Conservation (phyloP, 2,113 vertebrate genomes). For the Chaetura pelagica region DNA sequence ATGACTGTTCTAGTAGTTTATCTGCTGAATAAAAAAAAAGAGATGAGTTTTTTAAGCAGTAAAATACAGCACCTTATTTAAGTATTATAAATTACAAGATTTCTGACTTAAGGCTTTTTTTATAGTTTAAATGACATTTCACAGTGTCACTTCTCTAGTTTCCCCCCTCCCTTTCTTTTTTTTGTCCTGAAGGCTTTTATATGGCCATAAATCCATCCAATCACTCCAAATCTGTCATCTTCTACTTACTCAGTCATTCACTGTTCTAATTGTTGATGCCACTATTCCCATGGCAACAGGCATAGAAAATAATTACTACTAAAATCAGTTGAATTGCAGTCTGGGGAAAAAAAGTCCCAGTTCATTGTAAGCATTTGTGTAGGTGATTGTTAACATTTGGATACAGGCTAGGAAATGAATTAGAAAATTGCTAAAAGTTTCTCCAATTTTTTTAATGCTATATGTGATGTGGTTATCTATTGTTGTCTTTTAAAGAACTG, state of each 20-base stretch:
- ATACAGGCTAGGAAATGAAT: background rate
- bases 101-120: background rate
- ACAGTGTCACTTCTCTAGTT: background rate
- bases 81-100: background rate
- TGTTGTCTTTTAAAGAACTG: background rate
- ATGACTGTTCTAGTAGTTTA: background rate
- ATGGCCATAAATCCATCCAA: background rate
- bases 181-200: background rate
- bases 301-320: background rate
- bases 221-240: background rate
- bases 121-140: background rate
- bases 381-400: background rate
- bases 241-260: background rate
- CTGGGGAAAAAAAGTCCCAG: background rate
- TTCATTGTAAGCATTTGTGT: background rate
- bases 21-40: background rate
- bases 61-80: background rate
- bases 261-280: background rate
- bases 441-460: background rate
- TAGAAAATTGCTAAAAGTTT: background rate
- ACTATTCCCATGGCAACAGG: background rate
- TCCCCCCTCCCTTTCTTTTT: background rate
- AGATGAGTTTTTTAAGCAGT: background rate
- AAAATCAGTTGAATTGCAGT: background rate
- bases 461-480: background rate